phyloP scores from a whole-genome alignment of 2,888 invertebrate species.

The Tipula helvola region DNA sequence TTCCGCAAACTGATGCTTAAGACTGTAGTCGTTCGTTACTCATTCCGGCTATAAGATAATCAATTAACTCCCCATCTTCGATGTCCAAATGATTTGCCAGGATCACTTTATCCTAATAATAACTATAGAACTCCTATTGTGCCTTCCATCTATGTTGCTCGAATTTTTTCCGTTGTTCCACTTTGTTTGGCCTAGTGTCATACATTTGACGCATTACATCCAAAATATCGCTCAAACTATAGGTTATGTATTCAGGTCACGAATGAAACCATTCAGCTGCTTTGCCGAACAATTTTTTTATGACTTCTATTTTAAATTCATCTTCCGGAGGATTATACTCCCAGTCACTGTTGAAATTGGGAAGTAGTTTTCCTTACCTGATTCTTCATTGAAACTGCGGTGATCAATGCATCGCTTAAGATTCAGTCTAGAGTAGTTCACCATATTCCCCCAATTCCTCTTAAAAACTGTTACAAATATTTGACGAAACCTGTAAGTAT shows the following conservation, averaged over 20 bases:
- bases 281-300: too few relatives aligned
- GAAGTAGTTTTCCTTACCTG: too few relatives aligned
- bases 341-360: too few relatives aligned
- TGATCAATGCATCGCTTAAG: too few relatives aligned
- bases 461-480: too few relatives aligned
- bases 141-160: background rate
- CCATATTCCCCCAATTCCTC: too few relatives aligned
- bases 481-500: too few relatives aligned
- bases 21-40: background rate
- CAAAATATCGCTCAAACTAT: background rate
- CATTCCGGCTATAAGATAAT: too few relatives aligned
- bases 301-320: too few relatives aligned
- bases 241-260: background rate
- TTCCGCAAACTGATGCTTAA: background rate
- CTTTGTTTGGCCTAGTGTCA: background rate
- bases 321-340: too few relatives aligned
- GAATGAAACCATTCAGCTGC: background rate
- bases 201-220: background rate
- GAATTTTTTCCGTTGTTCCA: background rate
- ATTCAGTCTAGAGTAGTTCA: too few relatives aligned
- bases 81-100: background rate
- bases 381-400: too few relatives aligned
- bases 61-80: background rate
- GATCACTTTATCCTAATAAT: background rate
- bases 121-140: background rate